Conservation (phyloP, 2,797 vertebrate species). For the Pseudomugil tenellus region DNA sequence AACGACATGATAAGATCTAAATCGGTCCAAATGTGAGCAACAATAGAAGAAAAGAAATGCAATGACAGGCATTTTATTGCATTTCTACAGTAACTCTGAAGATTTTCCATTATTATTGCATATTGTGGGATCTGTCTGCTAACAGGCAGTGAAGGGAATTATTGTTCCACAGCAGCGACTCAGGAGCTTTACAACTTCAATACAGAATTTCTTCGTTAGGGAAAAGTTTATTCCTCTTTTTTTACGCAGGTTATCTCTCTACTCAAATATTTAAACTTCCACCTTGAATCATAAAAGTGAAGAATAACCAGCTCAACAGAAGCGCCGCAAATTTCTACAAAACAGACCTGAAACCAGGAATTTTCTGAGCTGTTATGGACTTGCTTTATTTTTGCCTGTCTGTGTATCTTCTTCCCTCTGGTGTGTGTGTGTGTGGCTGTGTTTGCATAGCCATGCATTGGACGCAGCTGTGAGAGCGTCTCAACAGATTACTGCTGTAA, state of each 20-base stretch:
- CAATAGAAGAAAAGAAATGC: background rate
- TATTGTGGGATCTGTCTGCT: background rate
- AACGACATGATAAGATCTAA: background rate
- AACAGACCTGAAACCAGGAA: background rate
- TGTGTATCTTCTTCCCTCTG: background rate
- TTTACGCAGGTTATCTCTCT: too few species aligned
- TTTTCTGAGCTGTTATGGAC: background rate
- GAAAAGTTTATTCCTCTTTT: too few species aligned
- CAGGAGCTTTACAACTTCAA: background rate
- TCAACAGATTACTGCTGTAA: constrained; percentile 60
- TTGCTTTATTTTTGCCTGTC: background rate
- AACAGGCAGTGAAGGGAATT: background rate
- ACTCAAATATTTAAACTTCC: too few species aligned
- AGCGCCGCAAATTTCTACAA: too few species aligned
- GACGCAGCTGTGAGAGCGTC: constrained; percentile 66
- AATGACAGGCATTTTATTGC: background rate
- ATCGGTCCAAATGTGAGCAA: background rate
- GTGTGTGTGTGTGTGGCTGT: constrained; percentile 20
- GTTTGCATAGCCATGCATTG: constrained; percentile 20
- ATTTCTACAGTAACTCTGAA: background rate
- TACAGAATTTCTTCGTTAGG: background rate
- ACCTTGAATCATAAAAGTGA: too few species aligned
- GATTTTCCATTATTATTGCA: background rate
- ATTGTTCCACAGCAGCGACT: background rate
- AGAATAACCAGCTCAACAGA: too few species aligned